These are phyloP conservation scores for Lindbergichthys nudifrons DNA, from an alignment of 2,797 vertebrate genomes.

Conservation along the genomic window DNA sequence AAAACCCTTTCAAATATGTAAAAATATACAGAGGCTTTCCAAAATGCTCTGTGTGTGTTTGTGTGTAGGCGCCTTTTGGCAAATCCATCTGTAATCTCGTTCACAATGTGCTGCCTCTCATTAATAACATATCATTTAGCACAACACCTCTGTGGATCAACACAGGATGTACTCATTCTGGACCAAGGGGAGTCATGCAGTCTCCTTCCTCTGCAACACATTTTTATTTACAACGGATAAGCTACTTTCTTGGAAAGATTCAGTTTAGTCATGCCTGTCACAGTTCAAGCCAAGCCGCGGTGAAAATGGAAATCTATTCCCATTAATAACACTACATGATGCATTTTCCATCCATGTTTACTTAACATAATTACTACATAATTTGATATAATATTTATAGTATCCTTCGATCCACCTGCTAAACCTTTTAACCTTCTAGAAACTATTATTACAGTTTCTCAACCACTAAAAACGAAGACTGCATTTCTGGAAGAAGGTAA, in stretches of 20 bases:
- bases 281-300: background rate
- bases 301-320: constrained; percentile 24
- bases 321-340: constrained; percentile 20
- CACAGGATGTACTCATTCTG: constrained; percentile 15
- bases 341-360: background rate
- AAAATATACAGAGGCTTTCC: constrained; percentile 47
- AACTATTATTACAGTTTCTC: constrained; percentile 7
- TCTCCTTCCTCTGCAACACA: constrained; percentile 11
- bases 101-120: constrained; percentile 45
- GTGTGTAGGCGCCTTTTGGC: constrained; percentile 37
- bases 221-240: background rate
- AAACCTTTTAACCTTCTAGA: constrained; percentile 32
- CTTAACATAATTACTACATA: constrained; percentile 2
- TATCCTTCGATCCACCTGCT: constrained; percentile 16
- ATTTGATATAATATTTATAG: constrained; percentile 10
- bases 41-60: constrained; percentile 25
- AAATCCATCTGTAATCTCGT: constrained; percentile 48
- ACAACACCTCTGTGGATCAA: constrained; percentile 47
- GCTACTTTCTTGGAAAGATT: constrained; percentile 35
- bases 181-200: constrained; percentile 11
- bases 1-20: constrained; percentile 24
- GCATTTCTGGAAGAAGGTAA: constrained; percentile 12
- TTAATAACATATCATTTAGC: constrained; percentile 56
- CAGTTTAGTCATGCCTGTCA: constrained; percentile 33
- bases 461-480: constrained; percentile 7